Evolutionary conservation across 64 coral and sea anemone species (phyloP), one percentile per base, ranked within the genome.

Genomic region (Actinia tenebrosa): DNA sequence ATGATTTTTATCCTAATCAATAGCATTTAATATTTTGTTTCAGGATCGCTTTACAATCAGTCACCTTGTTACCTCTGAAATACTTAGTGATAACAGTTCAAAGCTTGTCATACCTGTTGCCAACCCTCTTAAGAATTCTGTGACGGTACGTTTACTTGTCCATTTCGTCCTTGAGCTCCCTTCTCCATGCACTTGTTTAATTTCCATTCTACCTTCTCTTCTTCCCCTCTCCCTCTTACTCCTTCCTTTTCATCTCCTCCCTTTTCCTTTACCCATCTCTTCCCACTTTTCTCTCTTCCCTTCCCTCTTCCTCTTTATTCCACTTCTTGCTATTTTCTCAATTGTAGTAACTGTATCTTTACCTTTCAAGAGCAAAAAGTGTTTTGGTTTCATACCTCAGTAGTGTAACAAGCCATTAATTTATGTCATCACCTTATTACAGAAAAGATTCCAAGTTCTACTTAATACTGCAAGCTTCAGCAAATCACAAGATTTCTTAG

Each of bases 401-500:
- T 16, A 2, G 2, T 58, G 56, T 58, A 14, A 58, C 56, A 58
- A 58, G 56, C 2, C 7, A 11, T 16, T 9, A 66, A 66, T 23
- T 46, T 81, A 1, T 7, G 16, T 23, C 1, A 53, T 22, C 80
- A 16, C 30, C 30, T 16, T 56, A 59, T 58, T 56, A 46, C 17
- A 85, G 83, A 85, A 85, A 85, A 83, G 44, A 50, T 30, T 83
- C 44, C 9, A 52, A 43, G 23, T 83, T 83, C 54, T 45, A 54
- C 80, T 85, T 16, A 85, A 61, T 61, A 85, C 83, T 44, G 83
- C 10, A 22, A 25, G 61, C 59, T 92, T 87, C 46, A 87, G 77
- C 19, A 66, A 87, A 20, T 61, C 86, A 5, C 85, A 79, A 50
- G 90, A 92, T 37, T 92, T 92, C 23, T n/a, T 92, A 15, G 77